Base-by-base conservation (phyloP, 2,797 vertebrate species). In the Sorex maritimensis region DNA sequence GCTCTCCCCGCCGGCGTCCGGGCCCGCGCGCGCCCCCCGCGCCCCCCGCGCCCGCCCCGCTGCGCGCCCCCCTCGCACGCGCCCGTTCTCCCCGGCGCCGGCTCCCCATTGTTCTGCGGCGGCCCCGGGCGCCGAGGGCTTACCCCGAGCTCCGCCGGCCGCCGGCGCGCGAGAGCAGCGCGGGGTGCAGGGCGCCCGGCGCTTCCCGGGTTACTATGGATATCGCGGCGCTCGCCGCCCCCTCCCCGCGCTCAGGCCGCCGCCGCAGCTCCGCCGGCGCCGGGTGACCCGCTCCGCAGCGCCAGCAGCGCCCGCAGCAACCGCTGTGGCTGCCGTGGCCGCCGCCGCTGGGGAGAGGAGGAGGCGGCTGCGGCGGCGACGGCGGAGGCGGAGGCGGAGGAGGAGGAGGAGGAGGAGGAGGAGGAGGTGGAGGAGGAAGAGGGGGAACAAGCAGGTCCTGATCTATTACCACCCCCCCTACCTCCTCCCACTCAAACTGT, bases 121-220 rank as follows among this genome's bases (percentile, higher is more conserved):
- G 81, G 92, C 55, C 19, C n/a, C 55, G 90, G 86, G 1, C 13
- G 86, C 87, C 30, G n/a, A 15, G 26, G 85, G 80, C 95, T 97
- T 95, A 95, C 96, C 30, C 69, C 24, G 80, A 41, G 80, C 73
- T 15, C 52, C 30, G 75, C 44, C 41, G 85, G 81, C 46, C 81
- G 68, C 34, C 80, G 8, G 94, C 75, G 84, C 95, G 41, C 41
- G 41, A 44, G 41, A 44, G 41, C 41, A 4, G 41, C 41, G 41
- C 41, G 41, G 41, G 41, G 7, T 44, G 41, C 41, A 44, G 41
- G 8, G 94, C 75, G 84, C 95, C 94, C 55, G 83, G 89, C 88
- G 97, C 97, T 95, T 96, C 96, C 96, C 94, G 97, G 73, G 98
- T 98, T 98, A 97, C 98, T 98, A 98, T 98, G 98, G 98, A 96